Evolutionary conservation across 1,140 invertebrate genomes (phyloP), one percentile per base, ranked within the genome.

Genomic region (Triops longicaudatus): DNA sequence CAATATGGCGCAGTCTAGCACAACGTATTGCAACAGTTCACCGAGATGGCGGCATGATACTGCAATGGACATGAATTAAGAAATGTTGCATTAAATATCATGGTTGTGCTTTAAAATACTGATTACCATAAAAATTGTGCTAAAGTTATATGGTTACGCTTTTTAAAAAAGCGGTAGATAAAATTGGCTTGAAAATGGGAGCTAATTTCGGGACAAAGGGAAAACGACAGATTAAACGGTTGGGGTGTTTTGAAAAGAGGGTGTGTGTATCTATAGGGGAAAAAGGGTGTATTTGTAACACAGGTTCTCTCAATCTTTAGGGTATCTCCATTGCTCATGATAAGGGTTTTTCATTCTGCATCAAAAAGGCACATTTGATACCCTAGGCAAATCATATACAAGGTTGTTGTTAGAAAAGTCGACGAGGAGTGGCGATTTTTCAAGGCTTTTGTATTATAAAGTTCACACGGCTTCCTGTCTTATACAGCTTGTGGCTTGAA

Each of bases 201-300:
- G 50, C 50, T 63, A 63, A 63, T 63, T 63, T 63, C 22, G 14
- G 50, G 50, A 63, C 50, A 63, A 63, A 63, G 50, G 31, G 50
- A 17, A 63, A 63, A 63, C 50, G 50, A 63, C 17, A 17, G 50
- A 63, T 63, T 63, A 63, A 63, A 22, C 50, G 50, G 14, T 63
- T 63, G 50, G 50, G 50, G 50, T 37, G 31, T 37, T 37, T 37
- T 37, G 31, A 37, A 37, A 37, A 37, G 31, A 37, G 31, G 31
- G 31, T 37, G 31, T 37, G 31, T 37, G 50, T 22, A 17, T n/a
- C n/a, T n/a, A n/a, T n/a, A n/a, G n/a, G 17, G 22, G 5, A 14
- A 63, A 63, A 22, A 63, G 50, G 50, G 50, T 63, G 50, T 17
- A 63, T 63, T 22, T 63, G 14, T 63, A 17, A n/a, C 50, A 63